These are phyloP conservation scores for Marasmarcha lunaedactyla DNA, from an alignment of 2,888 invertebrate species.

Conservation along the genomic window DNA sequence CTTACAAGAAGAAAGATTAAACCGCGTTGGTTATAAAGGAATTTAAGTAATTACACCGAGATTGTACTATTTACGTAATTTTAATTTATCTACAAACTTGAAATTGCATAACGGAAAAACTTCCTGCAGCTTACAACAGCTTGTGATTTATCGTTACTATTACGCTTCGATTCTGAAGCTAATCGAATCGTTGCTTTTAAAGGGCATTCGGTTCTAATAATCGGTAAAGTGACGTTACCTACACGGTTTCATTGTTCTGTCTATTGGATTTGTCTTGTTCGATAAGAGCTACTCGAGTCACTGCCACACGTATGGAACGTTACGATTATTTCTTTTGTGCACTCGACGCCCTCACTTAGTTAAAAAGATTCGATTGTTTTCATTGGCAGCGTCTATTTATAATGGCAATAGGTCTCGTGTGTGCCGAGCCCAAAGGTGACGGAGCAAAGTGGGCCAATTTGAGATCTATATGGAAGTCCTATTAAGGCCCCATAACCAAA, in stretches of 20 bases:
- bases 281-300: slow-evolving; percentile 59
- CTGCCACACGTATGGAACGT: slow-evolving; percentile 48
- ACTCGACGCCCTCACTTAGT: slow-evolving; percentile 42
- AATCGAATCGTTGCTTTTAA: background rate
- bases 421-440: slow-evolving; percentile 40
- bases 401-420: slow-evolving; percentile 27
- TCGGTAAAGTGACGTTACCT: slow-evolving; percentile 33
- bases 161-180: too few relatives aligned
- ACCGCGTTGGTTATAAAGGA: background rate
- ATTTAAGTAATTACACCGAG: background rate
- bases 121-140: too few relatives aligned
- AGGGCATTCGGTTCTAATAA: background rate
- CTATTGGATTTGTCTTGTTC: slow-evolving; percentile 51
- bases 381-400: slow-evolving; percentile 20
- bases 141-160: too few relatives aligned
- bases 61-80: too few relatives aligned
- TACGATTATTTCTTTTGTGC: slow-evolving; percentile 46
- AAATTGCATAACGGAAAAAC: too few relatives aligned
- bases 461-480: slow-evolving; percentile 47
- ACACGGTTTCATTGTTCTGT: slow-evolving; percentile 58
- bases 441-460: slow-evolving; percentile 32
- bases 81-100: too few relatives aligned
- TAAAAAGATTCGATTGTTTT: slow-evolving; percentile 46
- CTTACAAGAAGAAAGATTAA: slow-evolving; percentile 3
- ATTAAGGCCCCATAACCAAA: slow-evolving; percentile 40